Evolutionary conservation across 1,140 invertebrate species (phyloP), one percentile per base, ranked within the genome.

Genomic region (Heliconius hermathena): DNA sequence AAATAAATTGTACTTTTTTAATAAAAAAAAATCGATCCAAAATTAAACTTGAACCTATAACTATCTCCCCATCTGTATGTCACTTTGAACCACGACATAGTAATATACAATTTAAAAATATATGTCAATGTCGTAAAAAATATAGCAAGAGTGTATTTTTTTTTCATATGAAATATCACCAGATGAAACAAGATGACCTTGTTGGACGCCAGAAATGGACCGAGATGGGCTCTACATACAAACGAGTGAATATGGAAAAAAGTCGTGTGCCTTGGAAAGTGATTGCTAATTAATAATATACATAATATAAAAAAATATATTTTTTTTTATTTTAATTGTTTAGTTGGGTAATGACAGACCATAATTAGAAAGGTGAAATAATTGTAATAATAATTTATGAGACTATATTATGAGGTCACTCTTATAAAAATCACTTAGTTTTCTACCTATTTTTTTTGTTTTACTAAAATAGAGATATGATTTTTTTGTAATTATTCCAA

Each of bases 81-180:
- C 57, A 13, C 4, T 66, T 66, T 16, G 26, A 66, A 4, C 26
- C 22, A 16, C 60, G 13, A 8, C 26, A 11, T 29, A 66, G 9
- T 66, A 66, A 66, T 29, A 26, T 66, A 26, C 3, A 29, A 66
- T 29, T 66, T 36, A 11, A 29, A 13, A 66, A 66, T 29, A 29
- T 66, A 66, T 66, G 60, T 66, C 26, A 66, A 66, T 66, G 60
- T 66, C 60, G 9, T 66, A 66, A 26, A 29, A 26, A 26, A 66
- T 66, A 66, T 29, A 29, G 9, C 60, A 66, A 18, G 26, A 66
- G 26, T 66, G 26, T 3, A 11, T 49, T 49, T 66, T 29, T 26
- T 66, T 66, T 66, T 66, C 9, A 66, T 66, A 66, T 66, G 11
- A 66, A 66, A 26, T 66, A 66, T 66, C 22, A 66, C 60, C 60